Conservation (phyloP, 2,888 invertebrate species). For the Limnephilus rhombicus region DNA sequence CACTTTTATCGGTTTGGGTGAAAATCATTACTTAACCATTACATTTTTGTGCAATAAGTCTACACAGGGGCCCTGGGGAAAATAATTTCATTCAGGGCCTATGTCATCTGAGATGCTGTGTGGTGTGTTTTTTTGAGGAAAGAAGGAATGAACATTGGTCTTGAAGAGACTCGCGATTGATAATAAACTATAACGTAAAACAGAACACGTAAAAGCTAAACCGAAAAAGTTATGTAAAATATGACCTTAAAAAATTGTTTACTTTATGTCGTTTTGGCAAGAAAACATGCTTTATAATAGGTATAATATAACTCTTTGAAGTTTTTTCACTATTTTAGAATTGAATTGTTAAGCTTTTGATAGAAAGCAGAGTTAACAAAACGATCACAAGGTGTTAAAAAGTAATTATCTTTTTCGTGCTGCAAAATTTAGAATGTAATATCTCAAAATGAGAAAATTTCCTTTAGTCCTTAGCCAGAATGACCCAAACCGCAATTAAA, state of each 20-base stretch:
- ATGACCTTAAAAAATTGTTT: neutral
- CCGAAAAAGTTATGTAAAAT: neutral
- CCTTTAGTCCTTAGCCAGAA: conserved; percentile 19
- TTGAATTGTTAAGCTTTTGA: neutral
- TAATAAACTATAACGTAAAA: neutral
- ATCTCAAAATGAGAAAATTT: conserved; percentile 20
- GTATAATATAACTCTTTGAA: neutral
- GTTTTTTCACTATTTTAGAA: neutral
- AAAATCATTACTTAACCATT: neutral
- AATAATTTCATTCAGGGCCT: too few relatives aligned
- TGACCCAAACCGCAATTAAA: conserved; percentile 50
- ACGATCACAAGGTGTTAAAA: neutral
- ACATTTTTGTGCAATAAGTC: neutral
- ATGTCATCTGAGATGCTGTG: too few relatives aligned
- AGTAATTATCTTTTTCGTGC: conserved; percentile 3
- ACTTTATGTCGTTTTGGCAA: neutral
- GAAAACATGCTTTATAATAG: neutral
- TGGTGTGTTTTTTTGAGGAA: too few relatives aligned
- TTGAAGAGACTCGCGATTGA: neutral
- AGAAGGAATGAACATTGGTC: too few relatives aligned
- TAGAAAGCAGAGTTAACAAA: neutral
- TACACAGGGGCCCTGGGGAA: too few relatives aligned
- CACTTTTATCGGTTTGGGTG: neutral
- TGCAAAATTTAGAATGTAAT: neutral
- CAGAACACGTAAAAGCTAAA: neutral